These are phyloP conservation scores for Bungarus multicinctus DNA, from an alignment of 2,113 vertebrate genomes.

Conservation along the genomic window DNA sequence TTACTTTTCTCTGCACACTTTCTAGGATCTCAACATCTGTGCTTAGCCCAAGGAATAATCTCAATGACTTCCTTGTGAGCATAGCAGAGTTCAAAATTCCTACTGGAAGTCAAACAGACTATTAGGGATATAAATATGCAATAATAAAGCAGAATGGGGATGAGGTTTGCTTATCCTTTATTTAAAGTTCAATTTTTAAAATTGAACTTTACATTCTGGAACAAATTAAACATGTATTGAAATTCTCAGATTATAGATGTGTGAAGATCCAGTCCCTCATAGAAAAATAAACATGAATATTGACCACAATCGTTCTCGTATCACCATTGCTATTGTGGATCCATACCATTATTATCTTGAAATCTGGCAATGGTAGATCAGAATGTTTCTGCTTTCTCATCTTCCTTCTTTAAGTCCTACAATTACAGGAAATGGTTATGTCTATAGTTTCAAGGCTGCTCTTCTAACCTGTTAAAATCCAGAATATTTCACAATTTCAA, in stretches of 20 bases:
- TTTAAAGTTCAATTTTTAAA: background rate
- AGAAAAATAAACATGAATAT: background rate
- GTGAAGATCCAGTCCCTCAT: background rate
- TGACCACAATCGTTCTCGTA: background rate
- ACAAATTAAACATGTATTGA: background rate
- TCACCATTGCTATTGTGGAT: background rate
- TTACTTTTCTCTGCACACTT: too few relatives aligned
- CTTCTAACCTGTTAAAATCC: constrained; percentile 6
- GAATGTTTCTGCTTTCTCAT: background rate
- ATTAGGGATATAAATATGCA: background rate
- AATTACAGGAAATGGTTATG: background rate
- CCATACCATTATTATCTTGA: background rate
- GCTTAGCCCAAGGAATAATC: background rate
- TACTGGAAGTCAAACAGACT: background rate
- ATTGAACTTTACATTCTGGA: background rate
- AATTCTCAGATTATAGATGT: background rate
- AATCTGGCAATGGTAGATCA: background rate
- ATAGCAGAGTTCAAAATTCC: background rate
- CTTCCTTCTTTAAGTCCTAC: background rate
- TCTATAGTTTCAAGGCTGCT: background rate
- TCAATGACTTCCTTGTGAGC: background rate
- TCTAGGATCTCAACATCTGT: too few relatives aligned
- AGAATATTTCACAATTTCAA: background rate
- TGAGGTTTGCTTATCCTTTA: background rate
- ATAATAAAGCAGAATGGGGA: background rate